Percentiles rank a stretch among this genome's conserved stretches.
These are phyloP conservation scores for Coregonus suidteri DNA, from an alignment of 2,797 vertebrate species.

Conservation along the genomic window DNA sequence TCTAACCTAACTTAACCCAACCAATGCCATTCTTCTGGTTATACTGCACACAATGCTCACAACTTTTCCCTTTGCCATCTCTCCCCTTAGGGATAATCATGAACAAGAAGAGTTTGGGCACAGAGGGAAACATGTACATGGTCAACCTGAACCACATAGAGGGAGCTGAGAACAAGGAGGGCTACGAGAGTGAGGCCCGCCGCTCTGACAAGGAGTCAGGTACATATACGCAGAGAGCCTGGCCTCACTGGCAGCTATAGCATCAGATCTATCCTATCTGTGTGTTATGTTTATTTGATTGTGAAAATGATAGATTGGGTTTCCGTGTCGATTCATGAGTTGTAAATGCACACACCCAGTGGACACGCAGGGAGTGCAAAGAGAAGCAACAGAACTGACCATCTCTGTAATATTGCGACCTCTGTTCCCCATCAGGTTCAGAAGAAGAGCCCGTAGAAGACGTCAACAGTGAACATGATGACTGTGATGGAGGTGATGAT, in stretches of 20 bases:
- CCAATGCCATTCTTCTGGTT: neutral
- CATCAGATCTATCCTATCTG: too few relatives aligned
- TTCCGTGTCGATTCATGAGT: too few relatives aligned
- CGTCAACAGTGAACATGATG: conserved; percentile 53
- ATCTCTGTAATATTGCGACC: neutral
- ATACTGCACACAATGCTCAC: neutral
- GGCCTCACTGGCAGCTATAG: neutral
- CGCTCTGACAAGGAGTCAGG: conserved; percentile 80
- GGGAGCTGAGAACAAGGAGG: conserved; percentile 87
- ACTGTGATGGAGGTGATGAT: conserved; percentile 61
- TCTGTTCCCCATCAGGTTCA: neutral
- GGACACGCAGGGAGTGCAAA: too few relatives aligned
- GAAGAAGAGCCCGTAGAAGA: conserved; percentile 45
- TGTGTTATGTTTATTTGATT: neutral
- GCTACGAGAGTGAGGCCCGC: conserved; percentile 84
- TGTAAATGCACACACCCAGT: too few relatives aligned
- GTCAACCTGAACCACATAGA: conserved; percentile 89
- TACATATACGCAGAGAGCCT: conserved; percentile 63
- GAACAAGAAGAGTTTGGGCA: conserved; percentile 79
- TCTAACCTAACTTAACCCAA: too few relatives aligned
- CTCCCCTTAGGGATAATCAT: conserved; percentile 79
- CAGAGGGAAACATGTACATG: conserved; percentile 82
- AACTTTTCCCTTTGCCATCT: neutral
- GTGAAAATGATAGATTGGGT: too few relatives aligned
- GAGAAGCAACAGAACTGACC: too few relatives aligned